Evolutionary conservation across 2,797 vertebrate genomes (phyloP).

Genomic region (Sparus aurata): DNA sequence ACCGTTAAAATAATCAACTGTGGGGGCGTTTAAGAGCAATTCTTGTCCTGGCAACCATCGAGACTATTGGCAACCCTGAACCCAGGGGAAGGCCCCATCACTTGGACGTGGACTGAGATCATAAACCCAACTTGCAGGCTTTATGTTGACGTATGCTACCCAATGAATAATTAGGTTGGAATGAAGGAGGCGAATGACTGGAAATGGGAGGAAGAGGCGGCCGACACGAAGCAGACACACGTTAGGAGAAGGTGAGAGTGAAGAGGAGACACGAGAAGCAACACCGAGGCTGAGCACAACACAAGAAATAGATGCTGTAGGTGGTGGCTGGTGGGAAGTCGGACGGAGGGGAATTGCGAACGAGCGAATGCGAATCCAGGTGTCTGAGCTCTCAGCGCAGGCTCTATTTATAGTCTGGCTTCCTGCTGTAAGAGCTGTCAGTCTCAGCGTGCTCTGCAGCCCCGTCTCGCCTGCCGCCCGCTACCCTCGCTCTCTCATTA

Average conservation of each 20-base stretch:
- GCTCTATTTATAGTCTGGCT: slow-evolving; percentile 72
- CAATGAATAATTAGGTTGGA: neutral
- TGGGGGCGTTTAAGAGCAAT: no score
- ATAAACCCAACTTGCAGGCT: no score
- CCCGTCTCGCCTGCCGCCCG: slow-evolving; percentile 51
- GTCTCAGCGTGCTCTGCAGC: slow-evolving; percentile 54
- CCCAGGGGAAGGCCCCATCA: no score
- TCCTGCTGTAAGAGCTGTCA: slow-evolving; percentile 65
- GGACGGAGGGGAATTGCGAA: slow-evolving; percentile 42
- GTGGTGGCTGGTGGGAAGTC: slow-evolving; percentile 22
- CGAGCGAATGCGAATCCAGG: slow-evolving; percentile 58
- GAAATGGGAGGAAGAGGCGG: neutral
- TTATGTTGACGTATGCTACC: no score
- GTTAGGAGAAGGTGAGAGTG: slow-evolving; percentile 9
- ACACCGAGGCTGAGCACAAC: slow-evolving; percentile 1
- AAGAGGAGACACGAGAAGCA: slow-evolving; percentile 8
- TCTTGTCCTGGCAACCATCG: no score
- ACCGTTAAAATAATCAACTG: no score
- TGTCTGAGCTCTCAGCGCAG: slow-evolving; percentile 59
- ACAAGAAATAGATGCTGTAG: slow-evolving; percentile 5
- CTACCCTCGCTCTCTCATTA: slow-evolving; percentile 72
- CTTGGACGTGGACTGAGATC: no score
- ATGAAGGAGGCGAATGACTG: slow-evolving; percentile 5
- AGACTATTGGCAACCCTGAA: no score
- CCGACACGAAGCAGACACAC: neutral